phyloP scores from a whole-genome alignment of 2,888 invertebrate genomes.

The Orthonychiurus folsomi region DNA sequence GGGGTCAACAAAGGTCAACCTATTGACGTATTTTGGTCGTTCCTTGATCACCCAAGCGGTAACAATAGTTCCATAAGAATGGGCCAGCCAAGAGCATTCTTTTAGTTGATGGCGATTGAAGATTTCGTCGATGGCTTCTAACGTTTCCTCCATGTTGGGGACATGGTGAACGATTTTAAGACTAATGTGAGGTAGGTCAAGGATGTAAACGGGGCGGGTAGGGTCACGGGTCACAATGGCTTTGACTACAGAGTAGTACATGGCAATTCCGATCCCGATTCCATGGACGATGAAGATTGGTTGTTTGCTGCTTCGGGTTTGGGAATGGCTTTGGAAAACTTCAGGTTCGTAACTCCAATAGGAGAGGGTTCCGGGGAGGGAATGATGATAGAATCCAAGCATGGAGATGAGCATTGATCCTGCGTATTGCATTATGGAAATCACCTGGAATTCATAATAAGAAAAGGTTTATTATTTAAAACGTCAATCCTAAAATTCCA shows the following conservation, averaged over 20 bases:
- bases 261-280: slow-evolving; percentile 16
- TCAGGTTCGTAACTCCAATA: slow-evolving; percentile 14
- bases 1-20: slow-evolving; percentile 15
- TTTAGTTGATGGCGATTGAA: slow-evolving; percentile 13
- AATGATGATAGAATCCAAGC: slow-evolving; percentile 1
- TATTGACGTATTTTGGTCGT: slow-evolving; percentile 11
- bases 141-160: slow-evolving; percentile 18
- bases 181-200: slow-evolving; percentile 16
- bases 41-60: slow-evolving; percentile 16
- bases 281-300: slow-evolving; percentile 20
- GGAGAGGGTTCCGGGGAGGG: slow-evolving; percentile 9
- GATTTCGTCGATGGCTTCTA: slow-evolving; percentile 15
- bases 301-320: neutral
- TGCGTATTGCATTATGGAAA: slow-evolving; percentile 11
- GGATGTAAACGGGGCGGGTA: slow-evolving; percentile 13
- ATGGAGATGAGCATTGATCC: neutral
- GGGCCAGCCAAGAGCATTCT: slow-evolving; percentile 12
- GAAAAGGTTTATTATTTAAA: too few species aligned
- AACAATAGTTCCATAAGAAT: slow-evolving; percentile 15
- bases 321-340: neutral
- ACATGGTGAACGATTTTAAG: slow-evolving; percentile 13
- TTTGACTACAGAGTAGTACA: slow-evolving; percentile 16
- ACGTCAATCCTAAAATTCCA: too few species aligned
- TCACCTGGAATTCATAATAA: too few species aligned
- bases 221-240: slow-evolving; percentile 8